Evolutionary conservation across 2,888 invertebrate genomes (phyloP).

Genomic region (Hoplodrina ambigua): DNA sequence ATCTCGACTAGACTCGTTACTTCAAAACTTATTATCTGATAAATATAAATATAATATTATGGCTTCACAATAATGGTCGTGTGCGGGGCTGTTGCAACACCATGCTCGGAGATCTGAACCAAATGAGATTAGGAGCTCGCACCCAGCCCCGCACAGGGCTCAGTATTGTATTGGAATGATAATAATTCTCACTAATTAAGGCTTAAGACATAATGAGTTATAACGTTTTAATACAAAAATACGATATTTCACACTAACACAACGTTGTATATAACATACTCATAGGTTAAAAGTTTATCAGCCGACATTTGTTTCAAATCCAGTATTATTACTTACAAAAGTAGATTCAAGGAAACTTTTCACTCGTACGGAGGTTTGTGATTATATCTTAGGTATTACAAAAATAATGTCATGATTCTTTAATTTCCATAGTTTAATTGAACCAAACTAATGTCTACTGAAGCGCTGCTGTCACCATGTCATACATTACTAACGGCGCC

Average conservation of each 20-base stretch:
- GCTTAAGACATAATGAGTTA: constrained; percentile 47
- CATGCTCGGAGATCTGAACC: not conserved
- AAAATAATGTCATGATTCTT: constrained; percentile 26
- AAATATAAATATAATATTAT: constrained; percentile 21
- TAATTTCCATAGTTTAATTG: not conserved
- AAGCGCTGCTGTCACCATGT: not conserved
- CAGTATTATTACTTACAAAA: constrained; percentile 42
- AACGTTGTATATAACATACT: constrained; percentile 37
- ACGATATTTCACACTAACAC: constrained; percentile 44
- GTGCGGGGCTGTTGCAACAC: constrained; percentile 1
- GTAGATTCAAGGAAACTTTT: constrained; percentile 29
- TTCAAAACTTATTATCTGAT: constrained; percentile 36
- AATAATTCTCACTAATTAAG: constrained; percentile 46
- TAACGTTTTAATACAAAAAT: constrained; percentile 58
- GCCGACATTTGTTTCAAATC: constrained; percentile 50
- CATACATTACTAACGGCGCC: not conserved
- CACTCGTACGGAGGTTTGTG: constrained; percentile 7
- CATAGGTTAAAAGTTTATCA: constrained; percentile 55
- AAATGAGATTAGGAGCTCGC: not conserved
- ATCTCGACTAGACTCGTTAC: constrained; percentile 55
- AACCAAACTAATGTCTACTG: not conserved
- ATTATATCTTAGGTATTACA: constrained; percentile 23
- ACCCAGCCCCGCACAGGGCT: constrained; percentile 13
- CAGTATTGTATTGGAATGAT: constrained; percentile 21
- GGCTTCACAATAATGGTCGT: constrained; percentile 10